phyloP scores from a whole-genome alignment of 2,888 invertebrate species.

The Xestia rhomboidea region DNA sequence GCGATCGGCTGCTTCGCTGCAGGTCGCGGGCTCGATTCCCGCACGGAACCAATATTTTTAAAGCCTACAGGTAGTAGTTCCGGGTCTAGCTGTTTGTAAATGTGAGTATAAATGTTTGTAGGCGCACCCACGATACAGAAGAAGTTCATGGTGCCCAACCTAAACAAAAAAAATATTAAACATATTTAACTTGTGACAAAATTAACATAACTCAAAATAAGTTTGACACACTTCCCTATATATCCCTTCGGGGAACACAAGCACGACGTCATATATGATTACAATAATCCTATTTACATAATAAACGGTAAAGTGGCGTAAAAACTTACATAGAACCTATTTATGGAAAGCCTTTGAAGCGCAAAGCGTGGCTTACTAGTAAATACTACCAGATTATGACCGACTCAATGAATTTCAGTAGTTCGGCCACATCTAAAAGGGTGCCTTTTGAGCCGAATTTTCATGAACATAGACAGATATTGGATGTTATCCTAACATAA shows the following conservation, averaged over 20 bases:
- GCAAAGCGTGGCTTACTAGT: constrained; percentile 15
- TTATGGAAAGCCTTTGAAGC: constrained; percentile 18
- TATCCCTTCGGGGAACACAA: not conserved
- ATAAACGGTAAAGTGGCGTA: not conserved
- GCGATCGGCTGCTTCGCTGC: too few relatives aligned
- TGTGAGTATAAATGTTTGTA: too few relatives aligned
- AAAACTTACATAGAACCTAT: constrained; percentile 25
- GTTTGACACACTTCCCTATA: not conserved
- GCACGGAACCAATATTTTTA: too few relatives aligned
- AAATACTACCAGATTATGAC: constrained; percentile 32
- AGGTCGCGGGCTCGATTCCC: too few relatives aligned
- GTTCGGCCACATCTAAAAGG: constrained; percentile 18
- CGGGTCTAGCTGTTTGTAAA: too few relatives aligned
- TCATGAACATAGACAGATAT: constrained; percentile 17
- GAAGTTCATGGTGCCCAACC: too few relatives aligned
- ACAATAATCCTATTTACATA: not conserved
- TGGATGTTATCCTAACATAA: constrained; percentile 9
- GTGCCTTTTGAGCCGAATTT: constrained; percentile 13
- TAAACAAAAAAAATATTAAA: too few relatives aligned
- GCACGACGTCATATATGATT: not conserved
- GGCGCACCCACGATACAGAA: too few relatives aligned
- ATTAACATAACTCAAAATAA: not conserved
- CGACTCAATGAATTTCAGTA: constrained; percentile 49
- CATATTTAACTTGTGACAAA: not conserved
- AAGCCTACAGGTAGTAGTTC: too few relatives aligned